Evolutionary conservation across 1,140 invertebrate genomes (phyloP), one percentile per base, ranked within the genome.

Genomic region (Drusus annulatus): DNA sequence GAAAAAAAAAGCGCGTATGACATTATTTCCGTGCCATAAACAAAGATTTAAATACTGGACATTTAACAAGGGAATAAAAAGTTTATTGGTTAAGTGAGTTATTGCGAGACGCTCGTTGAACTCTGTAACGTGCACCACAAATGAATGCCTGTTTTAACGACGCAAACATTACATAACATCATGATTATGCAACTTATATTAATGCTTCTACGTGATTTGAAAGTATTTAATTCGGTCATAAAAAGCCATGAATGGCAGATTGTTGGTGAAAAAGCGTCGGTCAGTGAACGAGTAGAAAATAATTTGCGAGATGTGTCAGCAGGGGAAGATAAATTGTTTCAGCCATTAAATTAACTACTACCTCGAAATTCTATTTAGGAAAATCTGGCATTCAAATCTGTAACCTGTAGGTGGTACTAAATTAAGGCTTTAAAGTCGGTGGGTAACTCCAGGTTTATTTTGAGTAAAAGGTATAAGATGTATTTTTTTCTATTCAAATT

Each of bases 61-160:
- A 36, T 21, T 31, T 75, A 60, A 60, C n/a, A 31, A n/a, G 52
- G 73, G 36, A 58, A 19, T 71, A 50, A 45, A 71, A 51, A 50
- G 15, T 75, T 75, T 75, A 75, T 58, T 75, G 19, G 25, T 75
- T 25, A 31, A 52, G n/a, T 58, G 10, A 58, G n/a, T 58, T 75
- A 19, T 75, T 58, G 23, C 8, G 13, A 28, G 23, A 23, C 23
- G 52, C 17, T 19, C 56, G 51, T 74, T 74, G 71, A 71, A 74
- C 50, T 54, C 52, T 71, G n/a, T 17, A 31, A 56, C 71, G 56
- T 36, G 52, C 73, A 58, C 45, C 17, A 31, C 19, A 50, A 21
- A 21, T 16, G 19, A 52, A 71, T 19, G 68, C 28, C 56, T 45
- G 0, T 1, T 45, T 45, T 45, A 25, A 21, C 13, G 23, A 31